Evolutionary conservation across 2,888 invertebrate species (phyloP), one percentile per base, ranked within the genome.

Genomic region (Trisateles emortualis): DNA sequence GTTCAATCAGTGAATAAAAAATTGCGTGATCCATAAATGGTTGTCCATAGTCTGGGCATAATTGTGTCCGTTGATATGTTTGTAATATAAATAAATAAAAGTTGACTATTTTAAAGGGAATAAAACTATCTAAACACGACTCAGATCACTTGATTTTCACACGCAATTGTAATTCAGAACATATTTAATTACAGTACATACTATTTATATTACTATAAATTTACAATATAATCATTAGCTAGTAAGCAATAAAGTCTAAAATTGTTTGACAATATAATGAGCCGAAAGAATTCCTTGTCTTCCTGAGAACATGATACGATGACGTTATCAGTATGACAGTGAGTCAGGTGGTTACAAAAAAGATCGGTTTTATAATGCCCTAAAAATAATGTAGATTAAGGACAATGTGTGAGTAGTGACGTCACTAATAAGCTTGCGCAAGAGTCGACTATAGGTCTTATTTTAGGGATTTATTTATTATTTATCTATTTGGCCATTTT

Each of bases 311-410:
- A 60, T n/a, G n/a, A n/a, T n/a, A 30, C 35, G 1, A 32, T 80
- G 76, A 78, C 78, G 76, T 68, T 78, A 79, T 76, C 71, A 64
- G 58, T 81, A 81, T 81, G 58, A 79, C 80, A 82, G 58, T 81
- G 81, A 81, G 58, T 80, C 80, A 82, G 72, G 67, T 69, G 62
- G 33, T 4, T 51, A 56, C 35, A 52, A 64, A 72, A 69, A 65
- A 61, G 39, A 55, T 59, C 26, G 30, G 43, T 61, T 64, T 48
- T 43, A 46, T 40, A 42, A 16, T 29, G 49, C 41, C 57, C 45
- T 60, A 42, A 52, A 59, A 59, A 59, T 41, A 65, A 56, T 61
- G 52, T 38, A 39, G 22, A 36, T 50, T 36, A 42, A 47, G 16
- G 40, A 47, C 49, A n/a, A n/a, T 52, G 56, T 62, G 58, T 26